These are phyloP conservation scores for Sesia apiformis DNA, from an alignment of 2,888 invertebrate species.

Conservation along the genomic window DNA sequence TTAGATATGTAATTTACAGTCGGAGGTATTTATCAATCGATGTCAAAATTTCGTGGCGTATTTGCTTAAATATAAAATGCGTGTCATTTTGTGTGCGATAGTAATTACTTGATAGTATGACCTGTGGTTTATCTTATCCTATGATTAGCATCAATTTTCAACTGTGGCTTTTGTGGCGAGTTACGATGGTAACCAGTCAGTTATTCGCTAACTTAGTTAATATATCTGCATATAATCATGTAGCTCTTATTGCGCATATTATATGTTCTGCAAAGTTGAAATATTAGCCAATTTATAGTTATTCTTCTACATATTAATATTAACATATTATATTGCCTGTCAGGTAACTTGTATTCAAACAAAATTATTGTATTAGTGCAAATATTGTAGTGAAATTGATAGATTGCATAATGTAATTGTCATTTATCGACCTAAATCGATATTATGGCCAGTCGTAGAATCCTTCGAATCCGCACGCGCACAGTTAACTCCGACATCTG, in stretches of 20 bases:
- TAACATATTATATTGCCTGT: conserved; percentile 25
- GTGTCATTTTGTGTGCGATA: not conserved
- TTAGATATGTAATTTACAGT: not conserved
- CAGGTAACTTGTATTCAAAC: conserved; percentile 24
- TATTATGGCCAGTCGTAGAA: too few species aligned
- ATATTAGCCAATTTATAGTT: conserved; percentile 42
- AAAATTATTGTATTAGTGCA: conserved; percentile 50
- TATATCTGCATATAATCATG: not conserved
- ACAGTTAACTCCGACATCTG: too few species aligned
- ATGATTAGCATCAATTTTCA: not conserved
- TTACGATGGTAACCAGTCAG: not conserved
- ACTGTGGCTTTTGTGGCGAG: not conserved
- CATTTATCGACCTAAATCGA: too few species aligned
- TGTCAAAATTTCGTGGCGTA: not conserved
- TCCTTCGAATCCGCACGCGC: too few species aligned
- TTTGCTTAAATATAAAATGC: not conserved
- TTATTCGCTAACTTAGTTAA: not conserved
- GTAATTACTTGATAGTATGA: not conserved
- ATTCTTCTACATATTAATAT: conserved; percentile 37
- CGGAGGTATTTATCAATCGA: not conserved
- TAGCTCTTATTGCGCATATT: conserved; percentile 15
- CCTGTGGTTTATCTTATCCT: too few species aligned
- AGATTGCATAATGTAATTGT: too few species aligned
- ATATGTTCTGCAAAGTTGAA: conserved; percentile 16
- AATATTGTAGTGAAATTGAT: conserved; percentile 36